Evolutionary conservation across 2,888 invertebrate species (phyloP).

Genomic region (Odontothrips loti): DNA sequence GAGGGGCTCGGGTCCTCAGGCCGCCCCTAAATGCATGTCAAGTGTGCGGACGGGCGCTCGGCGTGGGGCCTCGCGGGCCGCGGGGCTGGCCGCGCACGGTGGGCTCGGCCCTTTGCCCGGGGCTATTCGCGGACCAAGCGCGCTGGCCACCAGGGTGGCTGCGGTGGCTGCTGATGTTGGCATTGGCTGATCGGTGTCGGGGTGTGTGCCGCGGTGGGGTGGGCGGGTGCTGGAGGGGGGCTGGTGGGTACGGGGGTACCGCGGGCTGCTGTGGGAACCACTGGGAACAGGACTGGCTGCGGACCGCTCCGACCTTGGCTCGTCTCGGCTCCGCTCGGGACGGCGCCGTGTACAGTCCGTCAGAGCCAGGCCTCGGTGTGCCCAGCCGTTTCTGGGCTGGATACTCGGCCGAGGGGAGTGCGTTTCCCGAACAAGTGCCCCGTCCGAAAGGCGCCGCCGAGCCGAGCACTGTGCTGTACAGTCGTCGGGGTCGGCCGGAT

Average conservation of each 20-base stretch:
- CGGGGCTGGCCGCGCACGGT: slow-evolving; percentile 10
- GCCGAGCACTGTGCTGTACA: too few species aligned
- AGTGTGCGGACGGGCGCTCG: too few species aligned
- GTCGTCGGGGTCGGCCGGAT: too few species aligned
- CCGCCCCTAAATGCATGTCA: too few species aligned
- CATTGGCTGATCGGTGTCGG: slow-evolving; percentile 9
- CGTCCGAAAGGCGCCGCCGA: too few species aligned
- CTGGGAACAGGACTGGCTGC: slow-evolving; percentile 31
- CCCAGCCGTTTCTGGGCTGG: too few species aligned
- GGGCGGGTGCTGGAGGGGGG: neutral
- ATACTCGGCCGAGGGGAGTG: too few species aligned
- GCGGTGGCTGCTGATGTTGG: neutral
- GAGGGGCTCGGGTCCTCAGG: too few species aligned
- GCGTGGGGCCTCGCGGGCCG: neutral
- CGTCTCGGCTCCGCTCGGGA: too few species aligned
- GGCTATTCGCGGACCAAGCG: neutral
- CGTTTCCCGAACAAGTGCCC: too few species aligned
- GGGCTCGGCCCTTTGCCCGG: too few species aligned
- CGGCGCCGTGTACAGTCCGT: slow-evolving; percentile 31
- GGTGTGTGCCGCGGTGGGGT: neutral
- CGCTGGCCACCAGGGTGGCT: slow-evolving; percentile 26
- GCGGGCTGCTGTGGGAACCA: slow-evolving; percentile 29
- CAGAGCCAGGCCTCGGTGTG: too few species aligned
- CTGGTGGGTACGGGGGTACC: slow-evolving; percentile 1
- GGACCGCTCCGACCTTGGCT: slow-evolving; percentile 14